Evolutionary conservation across 2,113 vertebrate species (phyloP).

Genomic region (Tamias sibiricus): DNA sequence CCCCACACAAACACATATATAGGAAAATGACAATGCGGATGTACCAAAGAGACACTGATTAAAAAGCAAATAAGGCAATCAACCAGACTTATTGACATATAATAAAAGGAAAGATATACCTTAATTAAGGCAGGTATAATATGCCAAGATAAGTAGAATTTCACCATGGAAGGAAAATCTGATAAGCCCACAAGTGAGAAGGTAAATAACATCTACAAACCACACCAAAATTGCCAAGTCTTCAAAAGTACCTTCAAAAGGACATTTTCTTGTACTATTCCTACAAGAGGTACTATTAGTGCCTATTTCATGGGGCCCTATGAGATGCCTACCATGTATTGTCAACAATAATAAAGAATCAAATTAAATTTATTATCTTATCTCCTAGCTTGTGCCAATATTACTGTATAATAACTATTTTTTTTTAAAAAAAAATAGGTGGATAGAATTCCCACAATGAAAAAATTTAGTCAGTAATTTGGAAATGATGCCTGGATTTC

Average conservation of each 20-base stretch:
- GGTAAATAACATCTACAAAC: neutral
- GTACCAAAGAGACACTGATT: neutral
- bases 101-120: neutral
- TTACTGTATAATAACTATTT: neutral
- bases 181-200: neutral
- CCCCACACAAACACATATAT: neutral
- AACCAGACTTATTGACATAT: neutral
- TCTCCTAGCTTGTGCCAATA: neutral
- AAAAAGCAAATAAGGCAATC: neutral
- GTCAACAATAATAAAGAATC: neutral
- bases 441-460: neutral
- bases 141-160: neutral
- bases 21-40: neutral
- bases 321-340: neutral
- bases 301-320: neutral
- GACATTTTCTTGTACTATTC: neutral
- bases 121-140: neutral
- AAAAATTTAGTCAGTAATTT: neutral
- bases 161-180: neutral
- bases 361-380: neutral
- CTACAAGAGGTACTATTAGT: neutral
- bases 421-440: neutral
- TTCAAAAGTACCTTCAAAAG: neutral
- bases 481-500: slow-evolving; percentile 32
- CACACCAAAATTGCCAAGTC: neutral